A percentile compares a stretch with the other conserved stretches of the same genome.
Evolutionary conservation across 64 coral and sea anemone species (phyloP).

Genomic region (Platygyra sinensis): DNA sequence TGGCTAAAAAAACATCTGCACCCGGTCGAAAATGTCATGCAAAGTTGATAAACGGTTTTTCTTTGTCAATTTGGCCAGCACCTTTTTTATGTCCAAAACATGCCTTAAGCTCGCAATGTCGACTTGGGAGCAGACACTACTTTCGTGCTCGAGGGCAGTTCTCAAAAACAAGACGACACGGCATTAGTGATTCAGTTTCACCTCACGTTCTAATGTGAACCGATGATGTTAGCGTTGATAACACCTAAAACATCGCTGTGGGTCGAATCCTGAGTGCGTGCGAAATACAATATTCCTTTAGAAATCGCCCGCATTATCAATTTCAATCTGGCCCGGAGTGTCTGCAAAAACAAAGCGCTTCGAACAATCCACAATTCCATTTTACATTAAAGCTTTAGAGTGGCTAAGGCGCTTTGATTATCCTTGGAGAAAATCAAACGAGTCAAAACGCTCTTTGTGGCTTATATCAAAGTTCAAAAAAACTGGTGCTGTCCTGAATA

Average conservation of each 20-base stretch:
- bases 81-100: neutral
- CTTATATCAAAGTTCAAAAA: conserved; percentile 42
- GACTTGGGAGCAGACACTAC: too few species aligned
- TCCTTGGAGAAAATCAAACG: conserved; percentile 69
- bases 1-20: conserved; percentile 26
- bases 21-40: neutral
- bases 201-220: neutral
- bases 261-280: conserved; percentile 52
- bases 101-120: neutral
- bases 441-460: conserved; percentile 74
- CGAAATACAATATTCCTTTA: conserved; percentile 64
- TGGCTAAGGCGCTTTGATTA: conserved; percentile 53
- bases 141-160: neutral
- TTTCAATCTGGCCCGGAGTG: conserved; percentile 34
- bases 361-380: conserved; percentile 47
- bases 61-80: conserved; percentile 27
- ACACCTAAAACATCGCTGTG: conserved; percentile 17
- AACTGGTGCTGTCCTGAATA: conserved; percentile 37
- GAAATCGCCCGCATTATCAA: conserved; percentile 51
- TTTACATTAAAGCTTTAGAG: conserved; percentile 56
- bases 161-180: neutral
- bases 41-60: conserved; percentile 44
- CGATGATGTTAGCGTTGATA: conserved; percentile 8
- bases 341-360: conserved; percentile 73
- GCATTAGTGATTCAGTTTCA: neutral